Conservation (phyloP, 2,888 invertebrate genomes). For the Adineta ricciae region DNA sequence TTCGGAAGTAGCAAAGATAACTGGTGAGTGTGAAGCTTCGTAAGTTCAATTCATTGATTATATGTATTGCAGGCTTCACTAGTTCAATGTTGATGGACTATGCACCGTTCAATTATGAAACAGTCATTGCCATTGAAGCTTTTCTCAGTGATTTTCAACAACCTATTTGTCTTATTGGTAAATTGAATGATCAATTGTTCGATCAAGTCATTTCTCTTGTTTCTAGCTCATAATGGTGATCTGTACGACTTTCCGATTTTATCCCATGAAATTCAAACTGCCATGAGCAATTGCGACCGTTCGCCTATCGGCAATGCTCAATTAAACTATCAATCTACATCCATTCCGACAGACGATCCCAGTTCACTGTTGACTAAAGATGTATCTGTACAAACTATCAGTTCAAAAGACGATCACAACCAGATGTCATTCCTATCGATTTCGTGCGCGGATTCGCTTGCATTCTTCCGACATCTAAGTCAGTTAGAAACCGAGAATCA, state of each 20-base stretch:
- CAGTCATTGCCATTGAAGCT: background rate
- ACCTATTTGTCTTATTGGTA: conserved; percentile 20
- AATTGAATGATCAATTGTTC: background rate
- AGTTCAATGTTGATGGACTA: background rate
- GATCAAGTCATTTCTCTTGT: background rate
- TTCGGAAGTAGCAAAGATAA: background rate
- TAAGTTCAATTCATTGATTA: background rate
- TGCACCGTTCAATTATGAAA: background rate
- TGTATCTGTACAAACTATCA: background rate
- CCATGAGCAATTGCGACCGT: background rate
- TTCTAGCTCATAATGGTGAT: conserved; percentile 18
- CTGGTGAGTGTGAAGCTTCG: background rate
- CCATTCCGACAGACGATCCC: background rate
- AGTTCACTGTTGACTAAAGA: background rate
- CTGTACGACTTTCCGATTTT: background rate
- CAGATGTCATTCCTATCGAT: background rate
- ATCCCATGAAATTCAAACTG: background rate
- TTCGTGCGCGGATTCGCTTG: background rate
- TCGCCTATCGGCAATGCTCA: background rate
- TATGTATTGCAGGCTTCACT: background rate
- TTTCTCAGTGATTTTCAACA: conserved; percentile 12
- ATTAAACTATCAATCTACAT: background rate
- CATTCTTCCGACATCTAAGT: background rate
- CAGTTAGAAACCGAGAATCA: background rate
- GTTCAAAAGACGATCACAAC: background rate